Evolutionary conservation across 2,888 invertebrate species (phyloP).

Genomic region (Scaeva pyrastri): DNA sequence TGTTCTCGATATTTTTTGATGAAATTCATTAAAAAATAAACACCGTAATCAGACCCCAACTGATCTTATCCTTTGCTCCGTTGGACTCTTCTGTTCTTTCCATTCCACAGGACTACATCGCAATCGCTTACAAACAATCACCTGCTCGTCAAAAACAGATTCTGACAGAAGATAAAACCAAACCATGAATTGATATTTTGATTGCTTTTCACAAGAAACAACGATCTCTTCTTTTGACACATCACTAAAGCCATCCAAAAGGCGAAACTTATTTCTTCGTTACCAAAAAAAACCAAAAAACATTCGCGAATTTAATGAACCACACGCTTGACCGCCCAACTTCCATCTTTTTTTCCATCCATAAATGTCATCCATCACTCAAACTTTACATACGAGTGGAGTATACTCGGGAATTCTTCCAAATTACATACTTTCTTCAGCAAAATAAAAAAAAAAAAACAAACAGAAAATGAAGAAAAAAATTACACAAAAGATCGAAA

Average conservation of each 20-base stretch:
- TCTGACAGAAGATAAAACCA: slow-evolving; percentile 56
- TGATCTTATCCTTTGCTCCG: slow-evolving; percentile 38
- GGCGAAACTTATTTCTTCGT: background rate
- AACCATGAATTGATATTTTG: slow-evolving; percentile 59
- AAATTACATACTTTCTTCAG: slow-evolving; percentile 60
- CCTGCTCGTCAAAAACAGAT: slow-evolving; percentile 52
- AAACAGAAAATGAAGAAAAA: background rate
- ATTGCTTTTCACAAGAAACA: slow-evolving; percentile 38
- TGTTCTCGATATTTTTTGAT: slow-evolving; percentile 21
- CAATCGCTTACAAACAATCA: slow-evolving; percentile 53
- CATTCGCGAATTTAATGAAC: slow-evolving; percentile 51
- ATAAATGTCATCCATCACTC: slow-evolving; percentile 76
- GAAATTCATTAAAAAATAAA: slow-evolving; percentile 10
- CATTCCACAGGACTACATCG: slow-evolving; percentile 15
- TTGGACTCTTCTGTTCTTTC: background rate
- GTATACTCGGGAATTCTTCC: slow-evolving; percentile 29
- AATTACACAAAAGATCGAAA: background rate
- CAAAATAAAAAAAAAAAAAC: background rate
- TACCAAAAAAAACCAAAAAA: background rate
- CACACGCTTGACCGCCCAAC: slow-evolving; percentile 55
- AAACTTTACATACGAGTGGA: background rate
- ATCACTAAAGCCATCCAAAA: background rate
- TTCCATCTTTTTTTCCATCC: slow-evolving; percentile 42
- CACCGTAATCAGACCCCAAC: slow-evolving; percentile 29
- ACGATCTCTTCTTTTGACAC: background rate